Evolutionary conservation across 2,113 vertebrate species (phyloP).

Genomic region (Eptesicus fuscus): DNA sequence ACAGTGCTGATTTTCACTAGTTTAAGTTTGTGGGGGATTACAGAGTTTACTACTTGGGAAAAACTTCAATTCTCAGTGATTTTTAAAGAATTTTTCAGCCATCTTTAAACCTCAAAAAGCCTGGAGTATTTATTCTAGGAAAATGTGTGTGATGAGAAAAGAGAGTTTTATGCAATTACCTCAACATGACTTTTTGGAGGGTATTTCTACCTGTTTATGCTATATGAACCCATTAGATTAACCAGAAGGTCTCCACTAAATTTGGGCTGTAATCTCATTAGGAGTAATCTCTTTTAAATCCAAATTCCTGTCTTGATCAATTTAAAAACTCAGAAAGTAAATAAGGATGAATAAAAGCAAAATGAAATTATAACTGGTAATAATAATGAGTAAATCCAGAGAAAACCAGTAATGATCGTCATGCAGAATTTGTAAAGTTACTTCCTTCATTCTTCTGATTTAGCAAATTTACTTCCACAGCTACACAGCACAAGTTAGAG

Average conservation of each 20-base stretch:
- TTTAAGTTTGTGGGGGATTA: neutral
- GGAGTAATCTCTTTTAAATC: neutral
- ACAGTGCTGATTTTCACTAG: neutral
- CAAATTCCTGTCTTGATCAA: slow-evolving; percentile 9
- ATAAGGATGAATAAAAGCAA: neutral
- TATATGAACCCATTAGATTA: neutral
- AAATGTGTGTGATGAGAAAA: neutral
- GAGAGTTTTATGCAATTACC: neutral
- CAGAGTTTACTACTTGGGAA: neutral
- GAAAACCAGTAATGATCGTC: neutral
- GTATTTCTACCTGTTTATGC: neutral
- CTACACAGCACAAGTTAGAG: neutral
- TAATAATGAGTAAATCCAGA: neutral
- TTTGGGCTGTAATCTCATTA: neutral
- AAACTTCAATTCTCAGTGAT: neutral
- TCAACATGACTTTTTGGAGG: neutral
- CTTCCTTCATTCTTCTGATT: neutral
- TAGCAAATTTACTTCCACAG: neutral
- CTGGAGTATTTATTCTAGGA: neutral
- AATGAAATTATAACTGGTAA: slow-evolving; percentile 6
- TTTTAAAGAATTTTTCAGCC: neutral
- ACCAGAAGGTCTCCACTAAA: neutral
- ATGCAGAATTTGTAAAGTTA: neutral
- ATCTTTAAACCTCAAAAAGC: neutral
- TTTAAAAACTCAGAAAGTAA: neutral